A percentile compares a stretch with the other conserved stretches of the same genome.
phyloP scores from a whole-genome alignment of 2,888 invertebrate genomes.

The Melanotus villosus region DNA sequence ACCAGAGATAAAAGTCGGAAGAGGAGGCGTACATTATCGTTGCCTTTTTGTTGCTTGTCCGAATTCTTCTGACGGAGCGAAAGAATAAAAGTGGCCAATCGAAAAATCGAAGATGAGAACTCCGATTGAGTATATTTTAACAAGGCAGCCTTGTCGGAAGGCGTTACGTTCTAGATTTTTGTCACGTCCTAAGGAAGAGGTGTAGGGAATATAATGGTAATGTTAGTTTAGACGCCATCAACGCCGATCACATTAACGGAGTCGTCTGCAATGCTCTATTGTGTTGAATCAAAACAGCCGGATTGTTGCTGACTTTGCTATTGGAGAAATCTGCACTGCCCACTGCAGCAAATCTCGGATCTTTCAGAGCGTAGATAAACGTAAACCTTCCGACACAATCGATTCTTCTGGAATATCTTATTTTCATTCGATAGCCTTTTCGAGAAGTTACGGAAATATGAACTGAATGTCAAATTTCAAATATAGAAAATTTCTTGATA shows the following conservation, averaged over 20 bases:
- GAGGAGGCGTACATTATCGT: neutral
- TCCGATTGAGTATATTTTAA: constrained; percentile 18
- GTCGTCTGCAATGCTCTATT: constrained; percentile 11
- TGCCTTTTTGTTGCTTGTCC: neutral
- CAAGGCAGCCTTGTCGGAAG: constrained; percentile 2
- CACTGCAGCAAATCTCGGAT: constrained; percentile 16
- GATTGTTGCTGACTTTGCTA: neutral
- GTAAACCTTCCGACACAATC: too few relatives aligned
- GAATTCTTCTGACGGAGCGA: neutral
- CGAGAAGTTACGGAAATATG: too few relatives aligned
- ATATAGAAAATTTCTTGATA: too few relatives aligned
- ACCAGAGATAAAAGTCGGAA: constrained; percentile 2
- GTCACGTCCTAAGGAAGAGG: constrained; percentile 40
- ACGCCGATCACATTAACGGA: constrained; percentile 22
- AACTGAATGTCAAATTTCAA: too few relatives aligned
- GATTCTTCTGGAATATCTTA: too few relatives aligned
- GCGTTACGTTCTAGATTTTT: constrained; percentile 31
- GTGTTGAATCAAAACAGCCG: constrained; percentile 26
- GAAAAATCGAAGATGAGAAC: constrained; percentile 14
- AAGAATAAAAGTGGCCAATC: constrained; percentile 16
- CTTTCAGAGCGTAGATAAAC: too few relatives aligned
- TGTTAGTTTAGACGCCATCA: constrained; percentile 40
- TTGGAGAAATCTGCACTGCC: constrained; percentile 9
- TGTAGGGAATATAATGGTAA: constrained; percentile 45
- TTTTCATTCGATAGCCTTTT: too few relatives aligned